Conservation (phyloP, 2,888 invertebrate species). For the Cenopis cana region DNA sequence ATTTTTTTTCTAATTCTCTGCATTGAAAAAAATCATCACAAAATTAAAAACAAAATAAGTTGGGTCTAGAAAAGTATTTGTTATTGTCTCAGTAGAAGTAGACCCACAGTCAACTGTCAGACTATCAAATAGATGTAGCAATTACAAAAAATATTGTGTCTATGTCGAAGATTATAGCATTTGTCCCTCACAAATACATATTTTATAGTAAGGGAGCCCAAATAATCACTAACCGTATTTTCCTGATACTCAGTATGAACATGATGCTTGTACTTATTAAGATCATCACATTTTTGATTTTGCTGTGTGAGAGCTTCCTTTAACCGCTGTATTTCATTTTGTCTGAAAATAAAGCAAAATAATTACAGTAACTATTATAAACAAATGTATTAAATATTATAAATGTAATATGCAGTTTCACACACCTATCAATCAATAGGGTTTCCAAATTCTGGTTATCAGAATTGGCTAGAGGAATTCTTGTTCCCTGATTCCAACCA, state of each 20-base stretch:
- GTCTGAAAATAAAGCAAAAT: conserved; percentile 60
- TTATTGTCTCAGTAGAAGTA: too few relatives aligned
- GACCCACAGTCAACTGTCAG: too few relatives aligned
- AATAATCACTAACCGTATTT: conserved; percentile 69
- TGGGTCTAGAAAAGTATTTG: too few relatives aligned
- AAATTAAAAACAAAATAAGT: too few relatives aligned
- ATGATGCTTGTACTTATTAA: conserved; percentile 75
- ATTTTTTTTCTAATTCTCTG: too few relatives aligned
- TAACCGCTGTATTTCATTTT: conserved; percentile 75
- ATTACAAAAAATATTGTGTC: too few relatives aligned
- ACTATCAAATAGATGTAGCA: too few relatives aligned
- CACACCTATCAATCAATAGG: conserved; percentile 69
- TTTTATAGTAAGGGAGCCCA: neutral
- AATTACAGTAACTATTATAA: neutral
- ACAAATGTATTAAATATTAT: neutral
- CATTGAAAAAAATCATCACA: too few relatives aligned
- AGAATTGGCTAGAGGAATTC: conserved; percentile 91
- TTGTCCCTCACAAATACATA: too few relatives aligned
- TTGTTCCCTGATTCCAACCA: conserved; percentile 91
- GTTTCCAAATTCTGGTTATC: conserved; percentile 85
- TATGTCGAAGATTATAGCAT: too few relatives aligned
- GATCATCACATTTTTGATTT: conserved; percentile 72
- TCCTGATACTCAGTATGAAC: conserved; percentile 79
- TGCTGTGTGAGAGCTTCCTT: conserved; percentile 71
- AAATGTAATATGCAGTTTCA: neutral